A percentile compares a stretch with the other conserved stretches of the same genome.
Evolutionary conservation across 2,888 invertebrate species (phyloP).

Genomic region (Lepidocyrtoides sp.): DNA sequence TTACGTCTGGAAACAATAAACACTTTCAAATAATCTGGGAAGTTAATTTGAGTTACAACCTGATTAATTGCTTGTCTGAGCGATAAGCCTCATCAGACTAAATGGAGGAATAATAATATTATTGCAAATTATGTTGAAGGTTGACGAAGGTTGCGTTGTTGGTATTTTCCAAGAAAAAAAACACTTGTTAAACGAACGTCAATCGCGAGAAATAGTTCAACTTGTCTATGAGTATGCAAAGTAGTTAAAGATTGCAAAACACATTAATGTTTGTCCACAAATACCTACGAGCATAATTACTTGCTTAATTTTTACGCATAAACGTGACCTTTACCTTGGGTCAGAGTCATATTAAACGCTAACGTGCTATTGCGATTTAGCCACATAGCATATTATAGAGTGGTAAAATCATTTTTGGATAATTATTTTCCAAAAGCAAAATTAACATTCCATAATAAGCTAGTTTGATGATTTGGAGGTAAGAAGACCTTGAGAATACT

Average conservation of each 20-base stretch:
- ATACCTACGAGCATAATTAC: not conserved
- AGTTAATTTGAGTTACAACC: not conserved
- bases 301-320: not conserved
- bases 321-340: conserved; percentile 61
- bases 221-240: too few relatives aligned
- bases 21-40: conserved; percentile 22
- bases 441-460: conserved; percentile 8
- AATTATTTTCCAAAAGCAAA: not conserved
- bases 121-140: not conserved
- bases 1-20: not conserved
- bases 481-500: conserved; percentile 60
- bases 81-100: not conserved
- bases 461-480: conserved; percentile 46
- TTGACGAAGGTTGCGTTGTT: not conserved
- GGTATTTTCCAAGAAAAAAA: not conserved
- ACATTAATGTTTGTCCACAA: not conserved
- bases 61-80: conserved; percentile 21
- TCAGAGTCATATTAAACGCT: conserved; percentile 21
- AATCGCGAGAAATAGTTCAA: not conserved
- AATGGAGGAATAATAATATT: not conserved
- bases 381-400: too few relatives aligned
- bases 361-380: not conserved
- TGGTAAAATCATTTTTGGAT: not conserved
- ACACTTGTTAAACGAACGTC: not conserved
- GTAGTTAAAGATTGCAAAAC: too few relatives aligned